Conservation (phyloP, 2,888 invertebrate species). For the Heteromyza rotundicornis region DNA sequence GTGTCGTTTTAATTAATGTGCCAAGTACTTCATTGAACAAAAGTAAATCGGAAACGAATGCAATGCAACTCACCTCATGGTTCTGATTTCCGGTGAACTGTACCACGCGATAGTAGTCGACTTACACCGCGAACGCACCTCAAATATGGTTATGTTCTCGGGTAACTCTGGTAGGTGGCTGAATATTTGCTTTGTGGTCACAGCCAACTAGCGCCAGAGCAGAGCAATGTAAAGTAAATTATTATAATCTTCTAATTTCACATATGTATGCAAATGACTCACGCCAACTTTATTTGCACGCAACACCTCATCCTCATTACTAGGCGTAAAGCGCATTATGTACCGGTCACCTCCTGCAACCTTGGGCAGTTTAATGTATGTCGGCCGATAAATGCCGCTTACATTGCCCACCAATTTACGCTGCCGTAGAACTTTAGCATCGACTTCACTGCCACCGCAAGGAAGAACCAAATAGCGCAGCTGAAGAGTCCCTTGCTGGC, state of each 20-base stretch:
- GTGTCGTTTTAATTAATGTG: neutral
- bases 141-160: constrained; percentile 64
- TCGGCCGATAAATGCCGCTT: constrained; percentile 63
- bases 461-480: constrained; percentile 65
- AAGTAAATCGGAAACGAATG: neutral
- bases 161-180: constrained; percentile 66
- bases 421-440: constrained; percentile 63
- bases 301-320: constrained; percentile 64
- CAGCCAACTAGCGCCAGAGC: constrained; percentile 61
- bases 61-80: constrained; percentile 50
- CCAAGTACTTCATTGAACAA: neutral
- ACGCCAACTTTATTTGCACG: constrained; percentile 66
- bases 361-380: constrained; percentile 59
- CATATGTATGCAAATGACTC: constrained; percentile 33
- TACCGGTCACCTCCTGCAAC: constrained; percentile 62
- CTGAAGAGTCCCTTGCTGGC: constrained; percentile 9
- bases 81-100: constrained; percentile 63
- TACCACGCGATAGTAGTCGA: constrained; percentile 68
- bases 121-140: constrained; percentile 65
- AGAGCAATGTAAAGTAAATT: too few species aligned
- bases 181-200: constrained; percentile 63
- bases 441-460: constrained; percentile 66
- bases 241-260: too few species aligned
- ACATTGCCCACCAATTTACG: constrained; percentile 56
- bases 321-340: constrained; percentile 64